Evolutionary conservation across 2,888 invertebrate genomes (phyloP), one percentile per base, ranked within the genome.

Genomic region (Thereva nobilitata): DNA sequence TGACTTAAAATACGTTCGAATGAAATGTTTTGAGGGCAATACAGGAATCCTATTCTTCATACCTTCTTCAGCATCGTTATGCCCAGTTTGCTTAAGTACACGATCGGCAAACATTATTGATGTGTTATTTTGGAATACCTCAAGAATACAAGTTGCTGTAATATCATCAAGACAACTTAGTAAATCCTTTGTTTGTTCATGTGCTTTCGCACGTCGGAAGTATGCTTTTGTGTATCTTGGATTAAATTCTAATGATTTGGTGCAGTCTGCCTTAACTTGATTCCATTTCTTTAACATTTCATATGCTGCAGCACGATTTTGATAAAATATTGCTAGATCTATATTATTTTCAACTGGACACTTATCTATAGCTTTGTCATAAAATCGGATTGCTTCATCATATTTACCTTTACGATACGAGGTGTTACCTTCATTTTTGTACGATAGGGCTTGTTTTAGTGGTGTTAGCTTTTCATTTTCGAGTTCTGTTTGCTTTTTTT

Each of bases 241-340:
- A 80, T 97, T 94, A 38, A 90, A 83, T 75, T 91, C 87, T 42
- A 97, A 83, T 2, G 97, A 95, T 76, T 86, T 87, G 1, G 90
- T 87, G 76, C 96, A 96, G 78, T 97, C 96, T 70, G 89, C 87
- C 75, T 93, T 90, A 0, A 95, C 95, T 71, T 89, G 86, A 69
- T 86, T 86, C 85, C 90, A 92, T 81, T 92, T 91, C 80, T 90
- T 89, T 76, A 95, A 83, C 80, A 95, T 92, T 80, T 97, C 97
- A 80, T 94, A 93, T 50, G 95, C 93, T 10, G 97, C 97, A 8
- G 97, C 97, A 74, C 96, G 88, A 78, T 97, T 97, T 80, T 97
- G 97, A 80, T 95, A 95, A 81, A 93, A 95, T 10, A 93, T 95
- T 0, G 97, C 90, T 65, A 95, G 82, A 73, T 93, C 93, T 1